Percentiles rank a stretch among this genome's conserved stretches.
Evolutionary conservation across 2,113 vertebrate genomes (phyloP).

Genomic region (Vimba vimba): DNA sequence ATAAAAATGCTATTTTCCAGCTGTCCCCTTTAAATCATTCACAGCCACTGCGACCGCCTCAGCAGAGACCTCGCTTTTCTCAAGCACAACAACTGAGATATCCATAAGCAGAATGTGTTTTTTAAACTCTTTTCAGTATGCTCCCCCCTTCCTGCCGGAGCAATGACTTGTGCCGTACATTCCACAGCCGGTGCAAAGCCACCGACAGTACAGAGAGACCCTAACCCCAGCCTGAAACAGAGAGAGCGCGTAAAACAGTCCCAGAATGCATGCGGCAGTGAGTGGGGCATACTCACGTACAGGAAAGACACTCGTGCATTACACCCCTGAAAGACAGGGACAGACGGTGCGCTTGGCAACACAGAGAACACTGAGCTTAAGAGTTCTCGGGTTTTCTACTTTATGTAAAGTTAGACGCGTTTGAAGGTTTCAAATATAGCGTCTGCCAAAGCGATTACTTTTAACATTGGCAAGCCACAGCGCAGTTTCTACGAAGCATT

Average conservation of each 20-base stretch:
- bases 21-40: constrained; percentile 80
- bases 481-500: constrained; percentile 63
- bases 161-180: constrained; percentile 69
- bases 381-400: constrained; percentile 66
- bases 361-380: constrained; percentile 55
- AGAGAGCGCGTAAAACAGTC: constrained; percentile 11
- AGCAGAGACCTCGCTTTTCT: constrained; percentile 71
- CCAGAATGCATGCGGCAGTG: constrained; percentile 11
- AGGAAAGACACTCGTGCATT: not conserved
- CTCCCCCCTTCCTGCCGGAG: constrained; percentile 75
- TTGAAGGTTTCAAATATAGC: constrained; percentile 64
- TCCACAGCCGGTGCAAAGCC: constrained; percentile 65
- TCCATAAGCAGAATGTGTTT: constrained; percentile 34
- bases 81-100: constrained; percentile 10
- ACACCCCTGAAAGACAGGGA: constrained; percentile 38
- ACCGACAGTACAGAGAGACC: constrained; percentile 27
- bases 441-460: constrained; percentile 71
- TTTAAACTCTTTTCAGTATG: constrained; percentile 46
- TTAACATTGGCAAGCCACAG: constrained; percentile 65
- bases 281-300: constrained; percentile 22
- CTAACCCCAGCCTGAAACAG: not conserved
- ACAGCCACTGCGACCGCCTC: constrained; percentile 66
- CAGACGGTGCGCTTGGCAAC: constrained; percentile 33
- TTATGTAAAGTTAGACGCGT: constrained; percentile 66
- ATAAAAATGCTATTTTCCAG: constrained; percentile 78